These are phyloP conservation scores for Bombus difficillimus DNA, from an alignment of 1,140 invertebrate species.

Conservation along the genomic window DNA sequence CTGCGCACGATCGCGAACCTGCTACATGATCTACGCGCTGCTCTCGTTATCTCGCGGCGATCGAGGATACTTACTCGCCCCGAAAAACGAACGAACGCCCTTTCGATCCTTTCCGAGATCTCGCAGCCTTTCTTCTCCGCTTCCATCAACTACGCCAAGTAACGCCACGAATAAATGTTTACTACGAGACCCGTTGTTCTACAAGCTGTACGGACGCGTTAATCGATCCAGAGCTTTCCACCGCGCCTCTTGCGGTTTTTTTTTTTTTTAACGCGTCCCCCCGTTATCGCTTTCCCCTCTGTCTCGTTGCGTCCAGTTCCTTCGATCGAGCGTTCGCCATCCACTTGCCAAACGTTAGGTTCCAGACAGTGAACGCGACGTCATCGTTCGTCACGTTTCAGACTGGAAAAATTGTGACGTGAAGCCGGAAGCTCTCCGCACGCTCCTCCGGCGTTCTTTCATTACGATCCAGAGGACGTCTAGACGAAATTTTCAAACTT, in stretches of 20 bases:
- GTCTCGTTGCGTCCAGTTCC: neutral
- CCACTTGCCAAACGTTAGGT: neutral
- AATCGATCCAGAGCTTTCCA: slow-evolving; percentile 16
- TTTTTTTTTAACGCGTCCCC: too few species aligned
- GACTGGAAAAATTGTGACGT: accelerated
- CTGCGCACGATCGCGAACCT: slow-evolving; percentile 69
- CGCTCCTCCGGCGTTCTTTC: neutral
- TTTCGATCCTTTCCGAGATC: slow-evolving; percentile 22
- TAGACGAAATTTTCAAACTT: neutral
- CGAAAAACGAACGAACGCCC: slow-evolving; percentile 26
- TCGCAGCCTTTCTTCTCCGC: neutral
- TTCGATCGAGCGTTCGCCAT: neutral
- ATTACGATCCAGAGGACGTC: neutral
- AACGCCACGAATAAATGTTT: slow-evolving; percentile 52
- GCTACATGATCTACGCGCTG: slow-evolving; percentile 72
- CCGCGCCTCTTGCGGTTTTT: neutral
- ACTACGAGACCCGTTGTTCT: slow-evolving; percentile 56
- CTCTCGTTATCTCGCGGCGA: slow-evolving; percentile 61
- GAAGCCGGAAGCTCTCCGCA: neutral
- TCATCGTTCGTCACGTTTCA: too few species aligned
- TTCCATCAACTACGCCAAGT: neutral
- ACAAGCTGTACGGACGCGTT: slow-evolving; percentile 48
- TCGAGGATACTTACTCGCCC: slow-evolving; percentile 69
- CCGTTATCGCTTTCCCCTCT: neutral
- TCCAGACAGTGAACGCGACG: too few species aligned